Conservation (phyloP, 2,797 vertebrate genomes). For the Vespertilio murinus region DNA sequence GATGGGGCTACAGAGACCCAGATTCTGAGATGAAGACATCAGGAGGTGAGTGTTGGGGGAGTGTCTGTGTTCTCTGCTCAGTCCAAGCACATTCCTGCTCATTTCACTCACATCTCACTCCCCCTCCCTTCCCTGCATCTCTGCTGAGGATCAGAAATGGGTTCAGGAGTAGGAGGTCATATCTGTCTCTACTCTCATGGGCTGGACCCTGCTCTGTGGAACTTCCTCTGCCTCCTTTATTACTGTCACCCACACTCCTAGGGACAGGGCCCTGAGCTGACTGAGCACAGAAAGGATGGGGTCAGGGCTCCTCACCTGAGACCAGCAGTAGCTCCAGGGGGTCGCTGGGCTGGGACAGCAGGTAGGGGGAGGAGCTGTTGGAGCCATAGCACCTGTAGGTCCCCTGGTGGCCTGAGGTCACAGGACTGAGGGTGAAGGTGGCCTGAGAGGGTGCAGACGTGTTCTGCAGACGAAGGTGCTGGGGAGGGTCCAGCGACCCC, state of each 20-base stretch:
- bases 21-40: not conserved
- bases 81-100: no score
- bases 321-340: no score
- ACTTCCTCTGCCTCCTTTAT: not conserved
- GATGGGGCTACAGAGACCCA: not conserved
- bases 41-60: not conserved
- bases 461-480: no score
- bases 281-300: fast-evolving
- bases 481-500: no score
- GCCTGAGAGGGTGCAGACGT: no score
- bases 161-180: not conserved
- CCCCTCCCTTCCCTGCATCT: not conserved
- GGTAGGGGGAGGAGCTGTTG: no score
- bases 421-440: no score
- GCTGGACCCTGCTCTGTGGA: not conserved
- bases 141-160: not conserved
- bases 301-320: no score
- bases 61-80: no score
- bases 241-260: not conserved
- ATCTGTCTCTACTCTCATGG: not conserved
- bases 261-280: not conserved
- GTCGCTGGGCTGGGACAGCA: no score
- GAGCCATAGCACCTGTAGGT: no score
- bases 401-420: no score
- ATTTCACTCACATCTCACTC: not conserved